Base-by-base conservation (phyloP, 2,888 invertebrate species). In the Agrotis puta region DNA sequence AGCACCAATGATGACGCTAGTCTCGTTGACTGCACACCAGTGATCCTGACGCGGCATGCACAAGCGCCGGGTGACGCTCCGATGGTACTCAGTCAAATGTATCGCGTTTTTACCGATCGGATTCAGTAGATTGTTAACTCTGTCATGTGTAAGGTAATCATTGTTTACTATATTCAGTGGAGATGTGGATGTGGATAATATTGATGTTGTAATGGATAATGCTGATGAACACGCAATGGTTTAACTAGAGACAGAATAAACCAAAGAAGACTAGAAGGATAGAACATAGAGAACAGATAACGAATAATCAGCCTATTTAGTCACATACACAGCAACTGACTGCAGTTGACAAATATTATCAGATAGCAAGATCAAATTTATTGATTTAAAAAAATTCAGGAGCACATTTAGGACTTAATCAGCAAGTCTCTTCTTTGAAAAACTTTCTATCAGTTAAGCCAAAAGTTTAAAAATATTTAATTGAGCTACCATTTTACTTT, bases 1-100 rank as follows among this genome's bases (percentile, higher is more conserved):
- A 65, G 51, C 64, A 65, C 6, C 51, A 48, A 24, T 64, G 63
- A 81, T 79, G 81, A 81, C 68, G 70, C 59, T 14, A 51, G 64
- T 71, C 33, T 77, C 78, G 39, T 63, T 81, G 77, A 81, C 48
- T 79, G 71, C 77, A 79, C 82, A 81, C 18, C 77, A 81, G 47
- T 72, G 82, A 77, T 79, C 81, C 81, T 81, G 64, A 76, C 71
- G 78, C 51, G 63, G 27, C 18, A 73, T 78, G 79, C 74, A 43
- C 74, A 47, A 50, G 75, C 63, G 57, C 64, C 53, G 74, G 74
- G 33, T 68, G 80, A 68, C 79, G 70, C 68, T 69, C 67, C 67
- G 71, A 47, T 82, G 79, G 59, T 63, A 77, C 63, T 51, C 79
- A 79, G 78, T 81, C 79, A 77, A 66, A 81, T 79, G 79, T 45